These are phyloP conservation scores for Poecilia velifera DNA, from an alignment of 2,797 vertebrate species.

Conservation along the genomic window DNA sequence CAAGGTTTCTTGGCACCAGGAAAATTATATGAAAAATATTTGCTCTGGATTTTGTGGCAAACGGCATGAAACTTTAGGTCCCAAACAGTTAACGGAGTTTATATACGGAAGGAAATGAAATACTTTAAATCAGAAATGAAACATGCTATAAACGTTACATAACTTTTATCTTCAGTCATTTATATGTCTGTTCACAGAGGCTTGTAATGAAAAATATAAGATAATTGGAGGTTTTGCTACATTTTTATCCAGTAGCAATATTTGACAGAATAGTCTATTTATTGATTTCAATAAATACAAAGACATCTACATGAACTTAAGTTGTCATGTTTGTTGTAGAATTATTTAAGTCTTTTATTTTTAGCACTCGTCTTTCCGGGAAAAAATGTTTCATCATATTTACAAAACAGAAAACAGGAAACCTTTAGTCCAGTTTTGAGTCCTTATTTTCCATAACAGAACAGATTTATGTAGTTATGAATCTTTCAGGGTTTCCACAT, in stretches of 20 bases:
- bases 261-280: not conserved
- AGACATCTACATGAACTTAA: not conserved
- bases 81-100: not conserved
- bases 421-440: not conserved
- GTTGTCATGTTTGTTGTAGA: not conserved
- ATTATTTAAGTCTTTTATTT: not conserved
- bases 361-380: not conserved
- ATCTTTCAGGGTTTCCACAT: not conserved
- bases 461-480: not conserved
- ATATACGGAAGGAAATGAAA: not conserved
- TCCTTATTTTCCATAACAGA: not conserved
- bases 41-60: not conserved
- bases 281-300: not conserved
- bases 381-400: not conserved
- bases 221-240: not conserved
- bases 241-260: not conserved
- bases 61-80: not conserved
- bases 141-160: not conserved
- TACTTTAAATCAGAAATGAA: not conserved
- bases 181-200: not conserved
- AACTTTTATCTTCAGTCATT: not conserved
- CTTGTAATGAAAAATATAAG: not conserved
- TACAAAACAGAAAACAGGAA: not conserved
- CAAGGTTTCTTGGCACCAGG: conserved; percentile 16
- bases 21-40: not conserved